Conservation (phyloP, 2,888 invertebrate genomes). For the Hemithea aestivaria region DNA sequence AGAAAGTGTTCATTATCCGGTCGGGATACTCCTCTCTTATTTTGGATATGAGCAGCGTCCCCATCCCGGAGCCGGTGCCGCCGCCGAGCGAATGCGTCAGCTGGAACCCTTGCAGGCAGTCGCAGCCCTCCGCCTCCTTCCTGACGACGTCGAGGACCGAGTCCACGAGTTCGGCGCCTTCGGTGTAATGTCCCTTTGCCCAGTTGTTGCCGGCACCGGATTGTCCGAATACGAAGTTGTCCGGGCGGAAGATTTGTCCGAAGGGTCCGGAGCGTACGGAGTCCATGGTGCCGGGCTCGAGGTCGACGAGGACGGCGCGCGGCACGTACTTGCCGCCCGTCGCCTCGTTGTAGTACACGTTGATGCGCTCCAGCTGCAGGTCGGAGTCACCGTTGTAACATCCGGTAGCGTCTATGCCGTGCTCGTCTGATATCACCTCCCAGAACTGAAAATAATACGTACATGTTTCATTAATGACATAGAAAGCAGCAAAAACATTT, state of each 20-base stretch:
- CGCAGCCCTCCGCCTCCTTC: conserved; percentile 82
- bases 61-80: conserved; percentile 88
- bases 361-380: conserved; percentile 85
- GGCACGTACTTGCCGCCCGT: conserved; percentile 70
- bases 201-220: conserved; percentile 80
- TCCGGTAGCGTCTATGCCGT: conserved; percentile 61
- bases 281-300: conserved; percentile 80
- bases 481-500: conserved; percentile 44
- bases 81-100: conserved; percentile 84
- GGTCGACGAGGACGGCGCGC: conserved; percentile 61
- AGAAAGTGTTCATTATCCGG: conserved; percentile 85
- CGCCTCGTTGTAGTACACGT: conserved; percentile 87
- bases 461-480: neutral
- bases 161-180: conserved; percentile 81
- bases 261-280: conserved; percentile 83
- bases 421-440: conserved; percentile 67
- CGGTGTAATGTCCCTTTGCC: conserved; percentile 85
- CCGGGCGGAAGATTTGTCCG: conserved; percentile 85
- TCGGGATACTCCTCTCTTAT: conserved; percentile 87
- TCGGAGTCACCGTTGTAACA: conserved; percentile 83
- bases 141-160: conserved; percentile 79
- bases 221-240: conserved; percentile 84
- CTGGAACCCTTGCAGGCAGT: conserved; percentile 83
- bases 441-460: conserved; percentile 53
- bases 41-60: conserved; percentile 84